These are phyloP conservation scores for Ichneumoninae sp. DNA, from an alignment of 2,888 invertebrate genomes.

Conservation along the genomic window DNA sequence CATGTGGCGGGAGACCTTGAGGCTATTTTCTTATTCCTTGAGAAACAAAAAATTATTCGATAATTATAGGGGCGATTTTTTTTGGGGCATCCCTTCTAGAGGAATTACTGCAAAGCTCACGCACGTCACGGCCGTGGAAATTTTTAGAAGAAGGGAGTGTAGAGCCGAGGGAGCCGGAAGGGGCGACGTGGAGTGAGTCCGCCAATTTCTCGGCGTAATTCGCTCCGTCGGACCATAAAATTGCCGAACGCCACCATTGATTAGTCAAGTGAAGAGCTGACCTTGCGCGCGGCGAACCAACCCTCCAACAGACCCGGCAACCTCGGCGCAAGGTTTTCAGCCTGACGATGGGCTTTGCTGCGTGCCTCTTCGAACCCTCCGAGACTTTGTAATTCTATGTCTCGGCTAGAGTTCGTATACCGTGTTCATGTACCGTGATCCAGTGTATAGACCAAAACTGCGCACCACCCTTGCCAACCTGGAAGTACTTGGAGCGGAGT, in stretches of 20 bases:
- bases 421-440: not conserved
- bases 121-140: constrained; percentile 56
- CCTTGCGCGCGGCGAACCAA: constrained; percentile 32
- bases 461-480: constrained; percentile 12
- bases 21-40: too few species aligned
- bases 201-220: constrained; percentile 67
- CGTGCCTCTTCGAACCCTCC: not conserved
- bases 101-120: constrained; percentile 65
- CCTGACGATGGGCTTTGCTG: constrained; percentile 30
- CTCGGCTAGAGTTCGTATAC: constrained; percentile 7
- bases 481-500: not conserved
- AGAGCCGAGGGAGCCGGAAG: constrained; percentile 1
- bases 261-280: constrained; percentile 62
- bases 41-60: constrained; percentile 29
- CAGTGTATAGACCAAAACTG: not conserved
- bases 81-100: constrained; percentile 52
- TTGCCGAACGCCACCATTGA: constrained; percentile 74
- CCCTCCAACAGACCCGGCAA: constrained; percentile 2
- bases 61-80: not conserved
- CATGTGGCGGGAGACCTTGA: too few species aligned
- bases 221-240: constrained; percentile 76
- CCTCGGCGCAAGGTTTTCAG: constrained; percentile 1
- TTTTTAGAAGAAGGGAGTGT: constrained; percentile 48
- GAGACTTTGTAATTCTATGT: constrained; percentile 6
- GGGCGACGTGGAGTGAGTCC: constrained; percentile 34